A percentile compares a stretch with the other conserved stretches of the same genome.
These are phyloP conservation scores for Micrasema minimum DNA, from an alignment of 1,140 invertebrate genomes.

Conservation along the genomic window DNA sequence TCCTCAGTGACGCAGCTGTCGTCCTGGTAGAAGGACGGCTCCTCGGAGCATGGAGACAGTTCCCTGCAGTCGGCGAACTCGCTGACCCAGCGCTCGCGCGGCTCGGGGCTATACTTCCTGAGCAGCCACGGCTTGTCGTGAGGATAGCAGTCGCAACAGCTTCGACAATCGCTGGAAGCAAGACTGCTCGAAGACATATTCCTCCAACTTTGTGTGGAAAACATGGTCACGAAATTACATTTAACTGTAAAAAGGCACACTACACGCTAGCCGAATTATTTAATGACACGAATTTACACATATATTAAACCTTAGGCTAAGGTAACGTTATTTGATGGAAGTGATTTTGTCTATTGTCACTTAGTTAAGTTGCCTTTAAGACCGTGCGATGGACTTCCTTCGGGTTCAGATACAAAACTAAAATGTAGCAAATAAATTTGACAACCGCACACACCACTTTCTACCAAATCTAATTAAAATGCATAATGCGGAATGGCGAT, in stretches of 20 bases:
- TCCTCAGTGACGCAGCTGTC: constrained; percentile 43
- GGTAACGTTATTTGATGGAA: no score
- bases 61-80: constrained; percentile 1
- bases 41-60: constrained; percentile 32
- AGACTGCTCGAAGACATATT: background rate
- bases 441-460: constrained; percentile 24
- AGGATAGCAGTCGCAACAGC: background rate
- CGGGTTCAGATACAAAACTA: constrained; percentile 17
- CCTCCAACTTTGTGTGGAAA: background rate
- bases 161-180: constrained; percentile 3
- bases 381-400: background rate
- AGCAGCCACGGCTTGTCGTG: constrained; percentile 12
- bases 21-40: constrained; percentile 44
- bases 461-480: constrained; percentile 34
- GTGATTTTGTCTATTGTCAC: no score
- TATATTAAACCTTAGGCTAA: no score
- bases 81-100: constrained; percentile 20
- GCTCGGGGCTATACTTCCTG: constrained; percentile 6
- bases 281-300: no score
- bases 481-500: constrained; percentile 30
- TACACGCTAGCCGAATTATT: no score
- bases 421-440: constrained; percentile 17
- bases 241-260: no score
- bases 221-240: constrained; percentile 13
- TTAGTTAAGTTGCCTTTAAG: no score